Conservation (phyloP, 2,113 vertebrate genomes). For the Burhinus oedicnemus region DNA sequence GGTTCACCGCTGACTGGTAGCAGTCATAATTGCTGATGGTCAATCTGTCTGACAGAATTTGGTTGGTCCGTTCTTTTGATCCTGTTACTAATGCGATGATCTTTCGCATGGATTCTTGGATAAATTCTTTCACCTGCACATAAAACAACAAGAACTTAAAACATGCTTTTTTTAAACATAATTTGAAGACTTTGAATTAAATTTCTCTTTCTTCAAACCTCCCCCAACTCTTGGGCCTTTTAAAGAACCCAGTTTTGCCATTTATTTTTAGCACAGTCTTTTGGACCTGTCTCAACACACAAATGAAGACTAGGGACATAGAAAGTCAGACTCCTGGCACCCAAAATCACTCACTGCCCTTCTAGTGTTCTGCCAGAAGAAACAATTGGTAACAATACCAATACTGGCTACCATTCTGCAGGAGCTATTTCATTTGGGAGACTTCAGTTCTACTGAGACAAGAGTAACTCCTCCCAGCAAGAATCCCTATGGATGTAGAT, state of each 20-base stretch:
- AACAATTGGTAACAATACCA: not conserved
- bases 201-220: not conserved
- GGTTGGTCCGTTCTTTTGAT: constrained; percentile 12
- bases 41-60: constrained; percentile 72
- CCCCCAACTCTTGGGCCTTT: not conserved
- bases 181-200: constrained; percentile 30
- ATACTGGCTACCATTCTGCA: not conserved
- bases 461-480: not conserved
- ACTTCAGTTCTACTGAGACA: not conserved
- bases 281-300: not conserved
- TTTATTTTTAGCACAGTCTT: not conserved
- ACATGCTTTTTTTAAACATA: not conserved
- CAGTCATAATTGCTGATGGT: constrained; percentile 81
- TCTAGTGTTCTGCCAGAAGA: not conserved
- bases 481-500: not conserved
- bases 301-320: not conserved
- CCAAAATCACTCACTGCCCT: not conserved
- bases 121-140: constrained; percentile 73
- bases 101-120: constrained; percentile 78
- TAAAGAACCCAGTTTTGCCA: not conserved
- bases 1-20: constrained; percentile 75
- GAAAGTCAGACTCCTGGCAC: not conserved
- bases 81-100: constrained; percentile 78
- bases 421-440: not conserved
- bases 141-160: not conserved